Evolutionary conservation across 1,140 invertebrate species (phyloP).

Genomic region (Brachionus paranguensis): DNA sequence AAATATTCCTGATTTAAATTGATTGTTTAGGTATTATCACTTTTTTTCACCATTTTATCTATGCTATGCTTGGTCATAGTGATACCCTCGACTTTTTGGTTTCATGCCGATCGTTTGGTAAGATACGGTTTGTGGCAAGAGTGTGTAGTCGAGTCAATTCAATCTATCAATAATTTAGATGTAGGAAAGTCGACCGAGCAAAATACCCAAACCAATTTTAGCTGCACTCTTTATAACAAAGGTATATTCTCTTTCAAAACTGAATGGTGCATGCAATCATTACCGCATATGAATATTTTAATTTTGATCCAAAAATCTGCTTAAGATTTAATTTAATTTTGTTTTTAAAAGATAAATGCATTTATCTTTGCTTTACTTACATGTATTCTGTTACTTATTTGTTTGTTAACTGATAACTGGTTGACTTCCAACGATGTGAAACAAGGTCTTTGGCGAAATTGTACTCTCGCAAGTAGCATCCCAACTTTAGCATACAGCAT

Average conservation of each 20-base stretch:
- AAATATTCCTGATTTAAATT: neutral
- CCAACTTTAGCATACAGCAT: constrained; percentile 39
- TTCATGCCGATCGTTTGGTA: neutral
- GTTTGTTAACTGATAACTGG: constrained; percentile 34
- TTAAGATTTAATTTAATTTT: neutral
- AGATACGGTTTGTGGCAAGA: constrained; percentile 38
- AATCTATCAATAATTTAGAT: neutral
- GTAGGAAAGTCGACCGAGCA: neutral
- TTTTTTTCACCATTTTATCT: constrained; percentile 16
- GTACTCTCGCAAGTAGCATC: constrained; percentile 35
- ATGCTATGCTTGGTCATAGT: constrained; percentile 5
- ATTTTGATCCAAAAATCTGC: constrained; percentile 5
- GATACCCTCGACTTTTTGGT: constrained; percentile 34
- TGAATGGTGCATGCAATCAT: neutral
- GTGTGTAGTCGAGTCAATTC: neutral
- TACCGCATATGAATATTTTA: constrained; percentile 6
- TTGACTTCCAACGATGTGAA: constrained; percentile 15
- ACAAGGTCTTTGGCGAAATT: constrained; percentile 31
- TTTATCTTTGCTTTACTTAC: constrained; percentile 25
- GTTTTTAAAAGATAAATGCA: constrained; percentile 31
- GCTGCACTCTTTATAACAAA: constrained; percentile 4
- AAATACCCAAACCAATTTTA: neutral
- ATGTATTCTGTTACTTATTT: constrained; percentile 19
- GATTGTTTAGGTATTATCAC: neutral
- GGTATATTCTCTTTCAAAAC: neutral